Conservation (phyloP, 2,113 vertebrate genomes). For the Gymnarchus niloticus region DNA sequence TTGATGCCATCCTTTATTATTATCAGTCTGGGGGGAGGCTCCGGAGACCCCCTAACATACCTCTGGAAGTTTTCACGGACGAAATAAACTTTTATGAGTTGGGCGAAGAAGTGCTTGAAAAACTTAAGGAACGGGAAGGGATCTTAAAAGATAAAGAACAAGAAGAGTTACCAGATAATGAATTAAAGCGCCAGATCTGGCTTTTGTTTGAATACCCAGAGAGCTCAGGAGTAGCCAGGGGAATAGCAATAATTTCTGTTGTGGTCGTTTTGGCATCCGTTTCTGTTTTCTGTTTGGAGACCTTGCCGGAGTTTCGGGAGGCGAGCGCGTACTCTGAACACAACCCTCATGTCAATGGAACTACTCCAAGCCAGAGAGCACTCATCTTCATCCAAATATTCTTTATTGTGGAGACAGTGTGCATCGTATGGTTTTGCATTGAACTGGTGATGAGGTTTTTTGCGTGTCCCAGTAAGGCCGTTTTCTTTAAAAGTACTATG, state of each 20-base stretch:
- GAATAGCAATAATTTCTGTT: slow-evolving; percentile 80
- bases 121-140: slow-evolving; percentile 81
- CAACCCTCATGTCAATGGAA: slow-evolving; percentile 47
- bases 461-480: slow-evolving; percentile 79
- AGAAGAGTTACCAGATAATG: slow-evolving; percentile 70
- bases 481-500: slow-evolving; percentile 87
- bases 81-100: slow-evolving; percentile 88
- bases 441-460: slow-evolving; percentile 84
- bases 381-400: slow-evolving; percentile 82
- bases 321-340: slow-evolving; percentile 43
- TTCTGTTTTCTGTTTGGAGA: slow-evolving; percentile 84
- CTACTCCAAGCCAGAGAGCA: slow-evolving; percentile 21
- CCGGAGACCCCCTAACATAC: slow-evolving; percentile 79
- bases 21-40: slow-evolving; percentile 87
- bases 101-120: slow-evolving; percentile 72
- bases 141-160: slow-evolving; percentile 77
- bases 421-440: slow-evolving; percentile 89
- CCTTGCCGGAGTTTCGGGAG: slow-evolving; percentile 80
- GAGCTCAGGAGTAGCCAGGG: slow-evolving; percentile 75
- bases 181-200: slow-evolving; percentile 79
- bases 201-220: slow-evolving; percentile 83
- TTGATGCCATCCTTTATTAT: slow-evolving; percentile 88
- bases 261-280: slow-evolving; percentile 83
- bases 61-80: slow-evolving; percentile 85
- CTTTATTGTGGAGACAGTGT: slow-evolving; percentile 86